Evolutionary conservation across 2,797 vertebrate genomes (phyloP), one percentile per base, ranked within the genome.

Genomic region (Geotrypetes seraphini): DNA sequence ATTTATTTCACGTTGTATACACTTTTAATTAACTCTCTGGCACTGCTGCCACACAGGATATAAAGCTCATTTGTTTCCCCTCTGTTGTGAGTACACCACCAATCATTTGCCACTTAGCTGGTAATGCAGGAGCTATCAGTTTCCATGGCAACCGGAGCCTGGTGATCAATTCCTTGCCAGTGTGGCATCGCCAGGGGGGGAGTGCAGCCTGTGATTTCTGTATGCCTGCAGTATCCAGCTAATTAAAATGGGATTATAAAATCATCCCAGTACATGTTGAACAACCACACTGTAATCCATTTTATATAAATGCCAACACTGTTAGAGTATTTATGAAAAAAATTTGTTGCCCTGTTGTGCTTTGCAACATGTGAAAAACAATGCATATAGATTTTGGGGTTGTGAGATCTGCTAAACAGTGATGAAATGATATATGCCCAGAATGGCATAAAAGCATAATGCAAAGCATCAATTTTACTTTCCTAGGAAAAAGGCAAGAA

Each of bases 211-310:
- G 69, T 71, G 74, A 77, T 74, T 79, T 80, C 67, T 79, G 60
- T 75, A 60, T 63, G 64, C 76, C 76, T 60, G 67, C 78, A 87
- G 87, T 84, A 88, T 90, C 84, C 81, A 78, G 86, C 87, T 93
- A 92, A 95, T 96, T 96, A 92, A 96, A 92, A 90, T 74, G 71
- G 83, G 89, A 91, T 96, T 93, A 91, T 73, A 75, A 78, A 84
- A 81, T 83, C 85, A 79, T 87, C 65, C 72, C 40, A 57, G 66
- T 88, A 75, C 89, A 85, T 84, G 82, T 89, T 87, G 82, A 69
- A 90, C 85, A 90, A 90, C 87, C 79, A 69, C 79, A 78, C 60
- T 40, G 62, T 72, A 84, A 88, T 90, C 76, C 78, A 69, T 92
- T 89, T n/a, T 87, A 73, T 69, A 71, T 81, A 88, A 91, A 90